Evolutionary conservation across 2,797 vertebrate species (phyloP).

Genomic region (Pseudochaenichthys georgianus): DNA sequence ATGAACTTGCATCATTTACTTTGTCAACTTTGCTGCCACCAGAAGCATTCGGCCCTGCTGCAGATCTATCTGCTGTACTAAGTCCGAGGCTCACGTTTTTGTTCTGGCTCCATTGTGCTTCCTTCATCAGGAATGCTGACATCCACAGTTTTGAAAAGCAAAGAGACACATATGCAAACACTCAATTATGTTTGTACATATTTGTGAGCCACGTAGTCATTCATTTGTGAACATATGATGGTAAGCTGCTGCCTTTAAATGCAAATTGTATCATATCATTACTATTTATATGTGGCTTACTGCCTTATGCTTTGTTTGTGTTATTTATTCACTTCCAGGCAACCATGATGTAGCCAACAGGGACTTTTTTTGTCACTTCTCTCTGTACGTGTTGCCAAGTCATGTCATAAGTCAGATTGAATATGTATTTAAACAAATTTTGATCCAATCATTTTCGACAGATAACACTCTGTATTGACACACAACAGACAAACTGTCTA

Average conservation of each 20-base stretch:
- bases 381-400: constrained; percentile 38
- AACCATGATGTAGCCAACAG: constrained; percentile 42
- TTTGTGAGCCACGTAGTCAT: constrained; percentile 13
- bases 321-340: constrained; percentile 55
- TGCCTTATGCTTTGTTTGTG: constrained; percentile 47
- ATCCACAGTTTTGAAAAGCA: constrained; percentile 66
- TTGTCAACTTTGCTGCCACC: constrained; percentile 33
- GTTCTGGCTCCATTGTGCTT: constrained; percentile 81
- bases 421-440: constrained; percentile 8
- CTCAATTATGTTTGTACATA: constrained; percentile 60
- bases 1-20: constrained; percentile 32
- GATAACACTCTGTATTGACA: background rate
- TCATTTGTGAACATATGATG: constrained; percentile 23
- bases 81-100: constrained; percentile 74
- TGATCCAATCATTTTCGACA: constrained; percentile 3
- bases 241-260: constrained; percentile 44
- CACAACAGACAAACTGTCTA: background rate
- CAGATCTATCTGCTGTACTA: constrained; percentile 61
- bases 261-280: constrained; percentile 56
- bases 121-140: constrained; percentile 84
- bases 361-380: constrained; percentile 37
- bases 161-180: constrained; percentile 53
- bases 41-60: constrained; percentile 45
- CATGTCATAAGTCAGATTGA: constrained; percentile 20
- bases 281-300: constrained; percentile 65